Evolutionary conservation across 1,140 invertebrate genomes (phyloP).

Genomic region (Zaprionus ornatus): DNA sequence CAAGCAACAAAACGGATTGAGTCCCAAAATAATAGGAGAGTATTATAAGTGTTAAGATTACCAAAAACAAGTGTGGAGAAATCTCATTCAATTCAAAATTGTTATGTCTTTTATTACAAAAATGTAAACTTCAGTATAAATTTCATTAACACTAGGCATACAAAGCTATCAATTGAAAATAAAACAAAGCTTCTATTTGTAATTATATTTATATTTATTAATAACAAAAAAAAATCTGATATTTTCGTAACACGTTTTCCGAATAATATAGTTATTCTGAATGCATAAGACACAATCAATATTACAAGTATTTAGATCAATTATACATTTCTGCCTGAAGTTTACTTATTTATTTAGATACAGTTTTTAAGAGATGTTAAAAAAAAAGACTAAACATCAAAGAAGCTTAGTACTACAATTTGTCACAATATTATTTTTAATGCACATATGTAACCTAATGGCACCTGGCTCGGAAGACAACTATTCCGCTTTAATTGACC

Average conservation of each 20-base stretch:
- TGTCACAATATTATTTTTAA: neutral
- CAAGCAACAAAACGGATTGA: conserved; percentile 91
- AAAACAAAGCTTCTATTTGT: too few relatives aligned
- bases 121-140: neutral
- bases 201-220: neutral
- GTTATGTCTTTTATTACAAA: conserved; percentile 10
- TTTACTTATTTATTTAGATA: neutral
- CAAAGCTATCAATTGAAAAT: too few relatives aligned
- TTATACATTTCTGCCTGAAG: too few relatives aligned
- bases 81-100: conserved; percentile 22
- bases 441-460: neutral
- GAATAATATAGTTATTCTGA: neutral
- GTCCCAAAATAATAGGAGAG: conserved; percentile 90
- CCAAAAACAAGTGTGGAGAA: neutral
- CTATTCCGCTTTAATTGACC: neutral
- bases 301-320: neutral
- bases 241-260: too few relatives aligned
- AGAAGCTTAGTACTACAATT: neutral
- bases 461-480: neutral
- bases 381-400: neutral
- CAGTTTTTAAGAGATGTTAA: neutral
- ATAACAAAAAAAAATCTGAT: too few relatives aligned
- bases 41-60: conserved; percentile 56
- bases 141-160: too few relatives aligned
- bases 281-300: neutral